A percentile compares a stretch with the other conserved stretches of the same genome.
Conservation (phyloP, 2,797 vertebrate species). For the Neoniphon sammara region DNA sequence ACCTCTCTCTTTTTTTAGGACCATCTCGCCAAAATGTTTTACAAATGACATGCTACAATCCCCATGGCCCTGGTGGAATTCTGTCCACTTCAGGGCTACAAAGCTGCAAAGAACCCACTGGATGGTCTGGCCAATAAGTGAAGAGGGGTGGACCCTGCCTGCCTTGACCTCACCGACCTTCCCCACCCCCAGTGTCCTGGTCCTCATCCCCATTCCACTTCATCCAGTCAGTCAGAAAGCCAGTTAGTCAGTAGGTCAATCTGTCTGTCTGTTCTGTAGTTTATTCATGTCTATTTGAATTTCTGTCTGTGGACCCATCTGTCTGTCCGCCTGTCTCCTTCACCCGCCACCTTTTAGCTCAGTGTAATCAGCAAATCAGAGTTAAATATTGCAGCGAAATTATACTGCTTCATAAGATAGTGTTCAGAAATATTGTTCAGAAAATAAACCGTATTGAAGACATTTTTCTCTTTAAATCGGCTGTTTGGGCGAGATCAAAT, state of each 20-base stretch:
- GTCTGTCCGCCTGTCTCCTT: background rate
- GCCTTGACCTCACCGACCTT: conserved; percentile 77
- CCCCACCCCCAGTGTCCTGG: conserved; percentile 52
- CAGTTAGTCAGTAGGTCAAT: conserved; percentile 50
- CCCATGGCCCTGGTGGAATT: conserved; percentile 79
- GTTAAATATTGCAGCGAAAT: background rate
- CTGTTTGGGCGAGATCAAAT: conserved; percentile 13
- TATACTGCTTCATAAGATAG: background rate
- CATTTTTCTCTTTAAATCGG: conserved; percentile 10
- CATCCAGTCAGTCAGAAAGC: conserved; percentile 19
- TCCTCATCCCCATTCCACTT: conserved; percentile 52
- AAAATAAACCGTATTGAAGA: background rate
- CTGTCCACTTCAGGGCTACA: conserved; percentile 72
- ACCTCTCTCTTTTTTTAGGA: conserved; percentile 75
- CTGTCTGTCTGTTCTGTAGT: conserved; percentile 23
- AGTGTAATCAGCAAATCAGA: background rate
- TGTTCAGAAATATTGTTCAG: no score
- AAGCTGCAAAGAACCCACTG: conserved; percentile 59
- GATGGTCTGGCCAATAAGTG: conserved; percentile 69
- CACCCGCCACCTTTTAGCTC: no score
- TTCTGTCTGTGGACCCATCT: background rate
- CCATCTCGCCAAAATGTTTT: conserved; percentile 73
- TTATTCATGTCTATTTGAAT: background rate
- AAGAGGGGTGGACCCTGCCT: conserved; percentile 74
- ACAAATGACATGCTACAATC: conserved; percentile 81